A percentile compares a stretch with the other conserved stretches of the same genome.
phyloP scores from a whole-genome alignment of 2,888 invertebrate genomes.

The Miltochrista miniata region DNA sequence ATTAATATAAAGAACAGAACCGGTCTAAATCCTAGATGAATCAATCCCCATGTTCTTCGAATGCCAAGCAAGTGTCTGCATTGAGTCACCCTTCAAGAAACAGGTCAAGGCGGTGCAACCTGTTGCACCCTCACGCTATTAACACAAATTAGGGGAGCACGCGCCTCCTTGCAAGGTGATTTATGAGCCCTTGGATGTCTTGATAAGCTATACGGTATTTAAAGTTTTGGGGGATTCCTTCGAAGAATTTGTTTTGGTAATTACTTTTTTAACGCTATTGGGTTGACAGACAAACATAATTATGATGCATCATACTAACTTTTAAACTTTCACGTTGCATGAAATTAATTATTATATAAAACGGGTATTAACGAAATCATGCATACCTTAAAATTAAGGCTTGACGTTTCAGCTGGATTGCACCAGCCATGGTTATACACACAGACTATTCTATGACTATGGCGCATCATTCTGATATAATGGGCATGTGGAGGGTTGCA shows the following conservation, averaged over 20 bases:
- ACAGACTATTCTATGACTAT: too few species aligned
- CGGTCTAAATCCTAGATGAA: background rate
- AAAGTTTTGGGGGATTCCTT: slow-evolving; percentile 5
- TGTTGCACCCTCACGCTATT: slow-evolving; percentile 62
- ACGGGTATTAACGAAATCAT: too few species aligned
- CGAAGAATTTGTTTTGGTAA: background rate
- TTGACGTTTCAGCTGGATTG: too few species aligned
- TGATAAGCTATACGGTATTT: slow-evolving; percentile 25
- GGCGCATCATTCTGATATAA: too few species aligned
- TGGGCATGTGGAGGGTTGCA: too few species aligned
- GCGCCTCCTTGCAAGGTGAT: slow-evolving; percentile 42
- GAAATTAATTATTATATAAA: too few species aligned
- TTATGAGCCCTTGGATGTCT: slow-evolving; percentile 26
- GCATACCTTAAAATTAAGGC: too few species aligned
- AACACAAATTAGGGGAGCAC: slow-evolving; percentile 59
- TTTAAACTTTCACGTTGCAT: too few species aligned
- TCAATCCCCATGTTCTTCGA: background rate
- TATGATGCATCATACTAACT: too few species aligned
- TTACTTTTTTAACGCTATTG: background rate
- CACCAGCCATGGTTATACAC: too few species aligned
- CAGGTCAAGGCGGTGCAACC: slow-evolving; percentile 73
- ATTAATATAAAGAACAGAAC: background rate
- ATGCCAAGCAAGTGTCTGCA: slow-evolving; percentile 41
- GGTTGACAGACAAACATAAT: too few species aligned
- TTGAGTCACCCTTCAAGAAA: slow-evolving; percentile 67